These are phyloP conservation scores for Halichoerus grypus DNA, from an alignment of 2,113 vertebrate genomes.

Conservation along the genomic window DNA sequence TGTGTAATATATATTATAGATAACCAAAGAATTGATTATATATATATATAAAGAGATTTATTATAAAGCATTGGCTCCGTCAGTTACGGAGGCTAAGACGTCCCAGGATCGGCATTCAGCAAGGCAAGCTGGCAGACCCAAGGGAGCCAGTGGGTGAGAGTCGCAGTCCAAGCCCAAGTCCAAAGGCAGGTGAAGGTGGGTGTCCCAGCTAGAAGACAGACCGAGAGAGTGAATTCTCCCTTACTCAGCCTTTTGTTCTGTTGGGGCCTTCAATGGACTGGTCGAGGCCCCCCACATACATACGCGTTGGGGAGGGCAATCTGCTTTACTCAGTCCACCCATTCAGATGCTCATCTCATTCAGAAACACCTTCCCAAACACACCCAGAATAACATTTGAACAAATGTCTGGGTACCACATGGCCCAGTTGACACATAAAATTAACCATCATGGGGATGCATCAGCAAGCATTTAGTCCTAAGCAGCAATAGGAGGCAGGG, in stretches of 20 bases:
- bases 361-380: background rate
- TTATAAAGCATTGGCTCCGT: background rate
- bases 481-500: rapidly evolving
- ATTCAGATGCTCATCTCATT: background rate
- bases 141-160: background rate
- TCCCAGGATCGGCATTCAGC: background rate
- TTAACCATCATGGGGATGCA: rapidly evolving
- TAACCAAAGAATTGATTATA: background rate
- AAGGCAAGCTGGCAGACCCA: background rate
- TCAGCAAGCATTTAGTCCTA: background rate
- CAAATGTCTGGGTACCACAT: background rate
- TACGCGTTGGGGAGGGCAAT: rapidly evolving
- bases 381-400: background rate
- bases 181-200: background rate
- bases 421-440: background rate
- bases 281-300: background rate
- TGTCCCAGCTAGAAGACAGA: background rate
- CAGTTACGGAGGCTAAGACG: background rate
- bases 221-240: no score
- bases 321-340: background rate
- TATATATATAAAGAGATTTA: background rate
- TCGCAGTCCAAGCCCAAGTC: background rate
- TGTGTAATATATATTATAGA: background rate
- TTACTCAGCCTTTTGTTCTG: background rate
- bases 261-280: background rate